Evolutionary conservation across 2,888 invertebrate species (phyloP).

Genomic region (Homarus gammarus): DNA sequence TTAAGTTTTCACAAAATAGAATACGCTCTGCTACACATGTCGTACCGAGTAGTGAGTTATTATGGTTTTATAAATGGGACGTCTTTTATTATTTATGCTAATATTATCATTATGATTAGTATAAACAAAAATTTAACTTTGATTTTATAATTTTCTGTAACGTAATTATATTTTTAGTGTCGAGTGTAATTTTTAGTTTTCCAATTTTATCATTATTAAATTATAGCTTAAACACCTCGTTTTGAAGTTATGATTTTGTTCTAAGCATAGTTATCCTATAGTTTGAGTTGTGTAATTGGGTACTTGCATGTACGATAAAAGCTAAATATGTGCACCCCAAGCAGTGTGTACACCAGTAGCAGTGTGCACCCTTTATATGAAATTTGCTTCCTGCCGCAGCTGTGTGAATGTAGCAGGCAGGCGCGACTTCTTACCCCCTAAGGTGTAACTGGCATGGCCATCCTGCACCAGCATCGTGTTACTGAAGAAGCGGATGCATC

Average conservation of each 20-base stretch:
- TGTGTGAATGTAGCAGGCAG: conserved; percentile 35
- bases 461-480: conserved; percentile 60
- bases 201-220: not conserved
- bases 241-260: not conserved
- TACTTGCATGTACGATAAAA: not conserved
- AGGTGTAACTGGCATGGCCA: conserved; percentile 36
- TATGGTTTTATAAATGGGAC: not conserved
- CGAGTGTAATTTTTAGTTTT: conserved; percentile 11
- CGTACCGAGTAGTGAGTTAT: not conserved
- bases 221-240: not conserved
- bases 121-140: conserved; percentile 19
- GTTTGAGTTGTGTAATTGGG: not conserved
- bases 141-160: conserved; percentile 21
- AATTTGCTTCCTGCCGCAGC: conserved; percentile 35
- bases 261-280: not conserved
- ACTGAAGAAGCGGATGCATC: conserved; percentile 61
- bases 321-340: not conserved
- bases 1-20: conserved; percentile 10
- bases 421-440: not conserved
- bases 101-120: conserved; percentile 46
- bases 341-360: conserved; percentile 15
- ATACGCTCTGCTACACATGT: conserved; percentile 22
- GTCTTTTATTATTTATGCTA: conserved; percentile 25
- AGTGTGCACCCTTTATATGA: not conserved
- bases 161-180: conserved; percentile 12